Conservation (phyloP, 2,797 vertebrate genomes). For the Takifugu rubripes region DNA sequence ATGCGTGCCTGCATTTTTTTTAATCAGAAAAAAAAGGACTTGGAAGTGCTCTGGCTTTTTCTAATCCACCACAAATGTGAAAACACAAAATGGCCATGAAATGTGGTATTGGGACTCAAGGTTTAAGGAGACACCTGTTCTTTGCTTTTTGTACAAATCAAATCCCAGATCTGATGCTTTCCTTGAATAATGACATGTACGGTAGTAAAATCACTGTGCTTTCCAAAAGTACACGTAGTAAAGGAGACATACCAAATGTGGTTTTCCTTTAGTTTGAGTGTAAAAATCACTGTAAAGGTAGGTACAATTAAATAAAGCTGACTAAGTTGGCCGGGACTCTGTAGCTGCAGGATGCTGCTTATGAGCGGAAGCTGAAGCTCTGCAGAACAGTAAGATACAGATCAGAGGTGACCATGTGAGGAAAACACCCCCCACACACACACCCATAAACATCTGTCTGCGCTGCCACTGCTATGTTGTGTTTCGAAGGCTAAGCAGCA, state of each 20-base stretch:
- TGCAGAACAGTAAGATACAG: conserved; percentile 18
- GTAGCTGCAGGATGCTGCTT: conserved; percentile 31
- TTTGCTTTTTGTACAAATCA: conserved; percentile 9
- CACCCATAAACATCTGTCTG: conserved; percentile 50
- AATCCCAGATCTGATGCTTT: conserved; percentile 1
- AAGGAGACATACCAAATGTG: not conserved
- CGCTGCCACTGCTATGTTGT: conserved; percentile 8
- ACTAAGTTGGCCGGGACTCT: conserved; percentile 24
- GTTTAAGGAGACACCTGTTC: conserved; percentile 12
- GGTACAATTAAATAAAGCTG: conserved; percentile 3
- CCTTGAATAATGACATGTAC: not conserved
- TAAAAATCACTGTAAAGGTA: not conserved
- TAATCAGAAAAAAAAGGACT: not conserved
- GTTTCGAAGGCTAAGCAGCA: conserved; percentile 12
- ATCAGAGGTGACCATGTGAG: conserved; percentile 19
- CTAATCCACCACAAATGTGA: conserved; percentile 1
- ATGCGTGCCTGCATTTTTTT: no score
- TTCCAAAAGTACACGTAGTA: not conserved
- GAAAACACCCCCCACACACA: conserved; percentile 13
- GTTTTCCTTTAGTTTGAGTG: conserved; percentile 10
- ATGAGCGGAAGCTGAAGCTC: conserved; percentile 30
- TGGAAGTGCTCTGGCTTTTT: not conserved
- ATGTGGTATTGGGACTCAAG: conserved; percentile 11
- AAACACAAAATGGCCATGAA: conserved; percentile 19
- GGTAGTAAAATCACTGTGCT: not conserved